Percentiles rank a stretch among this genome's conserved stretches.
Evolutionary conservation across 2,797 vertebrate genomes (phyloP).

Genomic region (Oreochromis mossambicus): DNA sequence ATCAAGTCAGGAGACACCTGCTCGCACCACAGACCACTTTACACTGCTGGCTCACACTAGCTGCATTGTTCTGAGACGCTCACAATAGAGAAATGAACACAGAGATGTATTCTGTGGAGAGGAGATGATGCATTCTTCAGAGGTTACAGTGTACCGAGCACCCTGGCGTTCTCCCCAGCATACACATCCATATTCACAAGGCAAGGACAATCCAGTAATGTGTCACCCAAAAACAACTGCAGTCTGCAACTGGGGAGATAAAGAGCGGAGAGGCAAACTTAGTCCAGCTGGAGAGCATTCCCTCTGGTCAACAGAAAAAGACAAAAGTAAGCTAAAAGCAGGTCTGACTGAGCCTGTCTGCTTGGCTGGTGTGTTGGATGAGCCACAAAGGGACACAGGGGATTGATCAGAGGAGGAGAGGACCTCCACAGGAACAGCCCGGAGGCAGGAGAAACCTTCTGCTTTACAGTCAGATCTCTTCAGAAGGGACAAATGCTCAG

Average conservation of each 20-base stretch:
- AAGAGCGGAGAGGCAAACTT: conserved; percentile 51
- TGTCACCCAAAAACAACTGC: conserved; percentile 53
- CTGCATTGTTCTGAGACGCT: conserved; percentile 48
- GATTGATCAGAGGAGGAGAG: conserved; percentile 54
- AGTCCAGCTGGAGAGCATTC: conserved; percentile 60
- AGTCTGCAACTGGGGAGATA: conserved; percentile 55
- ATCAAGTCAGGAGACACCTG: conserved; percentile 60
- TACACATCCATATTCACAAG: conserved; percentile 36
- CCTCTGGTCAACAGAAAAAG: conserved; percentile 55
- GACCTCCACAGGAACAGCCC: conserved; percentile 51
- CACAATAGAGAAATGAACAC: conserved; percentile 33
- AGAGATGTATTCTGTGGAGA: conserved; percentile 23
- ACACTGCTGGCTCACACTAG: conserved; percentile 37
- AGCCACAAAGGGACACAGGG: conserved; percentile 58
- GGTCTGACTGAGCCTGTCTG: conserved; percentile 60
- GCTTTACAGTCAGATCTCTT: conserved; percentile 40
- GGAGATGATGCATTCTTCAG: conserved; percentile 44
- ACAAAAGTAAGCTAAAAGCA: conserved; percentile 57
- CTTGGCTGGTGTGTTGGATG: conserved; percentile 56
- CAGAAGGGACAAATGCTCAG: conserved; percentile 35
- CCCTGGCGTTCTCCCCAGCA: conserved; percentile 8
- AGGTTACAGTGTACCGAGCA: conserved; percentile 42
- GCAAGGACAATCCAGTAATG: conserved; percentile 24
- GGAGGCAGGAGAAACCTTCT: conserved; percentile 54
- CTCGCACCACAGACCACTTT: conserved; percentile 39